Evolutionary conservation across 1,140 invertebrate species (phyloP).

Genomic region (Helicoverpa armigera): DNA sequence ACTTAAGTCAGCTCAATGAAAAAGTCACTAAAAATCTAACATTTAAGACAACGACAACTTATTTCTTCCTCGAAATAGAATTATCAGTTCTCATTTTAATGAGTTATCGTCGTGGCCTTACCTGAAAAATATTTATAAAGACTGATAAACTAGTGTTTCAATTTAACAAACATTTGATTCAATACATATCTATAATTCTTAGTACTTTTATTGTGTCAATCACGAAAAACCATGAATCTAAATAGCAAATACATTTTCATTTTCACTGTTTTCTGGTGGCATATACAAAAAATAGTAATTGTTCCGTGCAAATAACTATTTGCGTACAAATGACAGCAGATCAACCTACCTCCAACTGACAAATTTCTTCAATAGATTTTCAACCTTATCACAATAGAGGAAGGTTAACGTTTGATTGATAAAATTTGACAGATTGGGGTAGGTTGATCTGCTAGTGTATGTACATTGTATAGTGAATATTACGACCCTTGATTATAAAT

Average conservation of each 20-base stretch:
- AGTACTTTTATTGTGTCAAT: constrained; percentile 17
- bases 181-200: constrained; percentile 48
- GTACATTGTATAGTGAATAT: too few species aligned
- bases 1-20: not conserved
- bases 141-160: constrained; percentile 55
- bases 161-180: constrained; percentile 25
- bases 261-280: too few species aligned
- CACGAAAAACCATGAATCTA: not conserved
- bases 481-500: not conserved
- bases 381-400: too few species aligned
- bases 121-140: constrained; percentile 51
- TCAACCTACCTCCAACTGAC: too few species aligned
- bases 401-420: too few species aligned
- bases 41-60: constrained; percentile 20
- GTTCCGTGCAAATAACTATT: too few species aligned
- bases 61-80: constrained; percentile 16
- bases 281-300: not conserved
- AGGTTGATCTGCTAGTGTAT: too few species aligned
- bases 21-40: constrained; percentile 2
- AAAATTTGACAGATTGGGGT: too few species aligned
- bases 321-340: too few species aligned
- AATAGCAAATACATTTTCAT: too few species aligned
- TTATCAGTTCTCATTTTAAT: constrained; percentile 28
- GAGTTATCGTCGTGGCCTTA: constrained; percentile 44
- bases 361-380: too few species aligned